A percentile compares a stretch with the other conserved stretches of the same genome.
phyloP scores from a whole-genome alignment of 2,113 vertebrate species.

The Hassar affinis region DNA sequence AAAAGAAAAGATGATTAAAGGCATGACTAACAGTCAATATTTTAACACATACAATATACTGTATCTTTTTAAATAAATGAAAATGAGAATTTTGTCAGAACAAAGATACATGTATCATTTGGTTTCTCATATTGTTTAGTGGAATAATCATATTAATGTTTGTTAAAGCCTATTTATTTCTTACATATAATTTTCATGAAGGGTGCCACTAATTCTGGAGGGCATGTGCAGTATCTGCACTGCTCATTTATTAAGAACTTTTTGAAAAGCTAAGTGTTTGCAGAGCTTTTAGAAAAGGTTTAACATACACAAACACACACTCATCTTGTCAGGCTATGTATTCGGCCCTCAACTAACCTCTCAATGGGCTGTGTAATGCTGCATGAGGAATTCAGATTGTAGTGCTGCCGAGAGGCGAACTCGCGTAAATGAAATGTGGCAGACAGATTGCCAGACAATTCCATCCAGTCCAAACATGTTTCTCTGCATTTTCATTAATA shows the following conservation, averaged over 20 bases:
- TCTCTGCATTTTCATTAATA: constrained; percentile 39
- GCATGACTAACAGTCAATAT: background rate
- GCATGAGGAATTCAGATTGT: constrained; percentile 21
- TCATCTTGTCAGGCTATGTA: constrained; percentile 1
- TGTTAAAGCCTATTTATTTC: background rate
- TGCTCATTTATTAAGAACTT: background rate
- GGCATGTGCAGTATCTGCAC: background rate
- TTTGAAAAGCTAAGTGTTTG: background rate
- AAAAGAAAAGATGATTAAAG: background rate
- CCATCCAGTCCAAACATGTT: constrained; percentile 21
- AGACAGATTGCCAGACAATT: constrained; percentile 44
- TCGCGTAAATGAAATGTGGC: constrained; percentile 40
- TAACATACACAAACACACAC: background rate
- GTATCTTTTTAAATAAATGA: background rate
- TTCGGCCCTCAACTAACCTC: background rate
- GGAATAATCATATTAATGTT: background rate
- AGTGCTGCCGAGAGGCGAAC: constrained; percentile 30
- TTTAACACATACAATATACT: background rate
- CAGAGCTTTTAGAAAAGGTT: background rate
- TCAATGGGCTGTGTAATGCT: constrained; percentile 29
- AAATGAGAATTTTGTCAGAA: background rate
- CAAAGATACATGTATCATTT: background rate
- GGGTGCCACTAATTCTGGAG: background rate
- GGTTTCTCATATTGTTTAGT: background rate
- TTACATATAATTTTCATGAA: background rate